Percentiles rank a stretch among this genome's conserved stretches.
Evolutionary conservation across 2,113 vertebrate species (phyloP).

Genomic region (Aptenodytes forsteri): DNA sequence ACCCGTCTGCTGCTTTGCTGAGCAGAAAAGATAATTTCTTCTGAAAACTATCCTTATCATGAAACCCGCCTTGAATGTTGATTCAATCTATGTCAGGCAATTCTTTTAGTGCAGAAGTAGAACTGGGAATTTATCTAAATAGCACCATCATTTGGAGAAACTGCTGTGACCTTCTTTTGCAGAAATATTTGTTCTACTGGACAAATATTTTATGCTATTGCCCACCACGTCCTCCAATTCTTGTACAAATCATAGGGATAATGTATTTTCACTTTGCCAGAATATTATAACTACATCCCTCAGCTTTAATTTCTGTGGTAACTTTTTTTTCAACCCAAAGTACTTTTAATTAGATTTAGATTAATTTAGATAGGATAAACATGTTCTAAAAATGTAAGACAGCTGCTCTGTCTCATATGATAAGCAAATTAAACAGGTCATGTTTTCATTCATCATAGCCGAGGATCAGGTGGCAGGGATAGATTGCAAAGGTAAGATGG

Average conservation of each 20-base stretch:
- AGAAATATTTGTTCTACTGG: not conserved
- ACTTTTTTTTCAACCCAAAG: not conserved
- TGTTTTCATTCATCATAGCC: not conserved
- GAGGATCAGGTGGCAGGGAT: not conserved
- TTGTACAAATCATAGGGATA: not conserved
- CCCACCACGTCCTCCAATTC: not conserved
- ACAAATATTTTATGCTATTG: not conserved
- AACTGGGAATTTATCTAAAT: not conserved
- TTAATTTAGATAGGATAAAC: not conserved
- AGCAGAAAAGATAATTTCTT: not conserved
- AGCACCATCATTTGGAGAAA: not conserved
- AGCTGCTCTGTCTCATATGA: slow-evolving; percentile 6
- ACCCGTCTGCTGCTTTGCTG: not conserved
- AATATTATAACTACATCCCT: not conserved
- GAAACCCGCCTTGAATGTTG: not conserved
- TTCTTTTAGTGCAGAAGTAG: not conserved
- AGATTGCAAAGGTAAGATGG: not conserved
- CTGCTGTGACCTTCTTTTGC: not conserved
- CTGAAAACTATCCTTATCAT: slow-evolving; percentile 9
- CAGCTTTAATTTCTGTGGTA: not conserved
- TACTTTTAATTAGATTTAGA: slow-evolving; percentile 7
- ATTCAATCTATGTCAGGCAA: not conserved
- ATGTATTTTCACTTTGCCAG: not conserved
- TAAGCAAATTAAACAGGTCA: not conserved
- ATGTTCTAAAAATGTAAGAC: not conserved